Conservation (phyloP, 2,888 invertebrate genomes). For the Anticlea derivata region DNA sequence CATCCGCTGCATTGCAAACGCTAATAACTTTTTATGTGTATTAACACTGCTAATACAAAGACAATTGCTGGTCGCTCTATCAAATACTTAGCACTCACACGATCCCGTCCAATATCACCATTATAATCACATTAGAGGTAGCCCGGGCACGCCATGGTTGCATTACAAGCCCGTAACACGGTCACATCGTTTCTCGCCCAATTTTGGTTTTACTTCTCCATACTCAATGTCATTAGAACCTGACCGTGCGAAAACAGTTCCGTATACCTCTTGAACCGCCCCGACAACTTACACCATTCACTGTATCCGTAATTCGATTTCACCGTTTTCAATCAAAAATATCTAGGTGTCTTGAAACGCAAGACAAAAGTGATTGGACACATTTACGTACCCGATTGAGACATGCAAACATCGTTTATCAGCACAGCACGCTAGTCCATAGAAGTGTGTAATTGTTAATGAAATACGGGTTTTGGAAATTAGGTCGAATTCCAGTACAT, state of each 20-base stretch:
- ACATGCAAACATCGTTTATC: constrained; percentile 42
- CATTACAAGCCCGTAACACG: constrained; percentile 79
- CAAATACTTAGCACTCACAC: constrained; percentile 77
- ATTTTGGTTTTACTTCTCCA: constrained; percentile 66
- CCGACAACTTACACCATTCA: constrained; percentile 43
- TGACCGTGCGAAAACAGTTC: constrained; percentile 60
- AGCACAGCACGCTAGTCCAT: constrained; percentile 40
- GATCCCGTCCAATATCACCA: constrained; percentile 67
- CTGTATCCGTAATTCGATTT: constrained; percentile 55
- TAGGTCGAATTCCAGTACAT: constrained; percentile 35
- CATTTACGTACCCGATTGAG: constrained; percentile 45
- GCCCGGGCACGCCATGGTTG: constrained; percentile 72
- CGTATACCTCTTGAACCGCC: constrained; percentile 15
- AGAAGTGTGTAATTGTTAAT: constrained; percentile 41
- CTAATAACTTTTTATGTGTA: constrained; percentile 49
- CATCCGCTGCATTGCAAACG: constrained; percentile 38
- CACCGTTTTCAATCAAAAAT: constrained; percentile 58
- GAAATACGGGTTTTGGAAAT: constrained; percentile 34
- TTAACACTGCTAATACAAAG: constrained; percentile 64
- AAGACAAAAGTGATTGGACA: constrained; percentile 47
- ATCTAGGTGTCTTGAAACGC: constrained; percentile 48
- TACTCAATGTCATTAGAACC: constrained; percentile 20
- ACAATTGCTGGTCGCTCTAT: constrained; percentile 69
- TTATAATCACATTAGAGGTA: constrained; percentile 79
- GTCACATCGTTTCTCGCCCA: constrained; percentile 78